A percentile compares a stretch with the other conserved stretches of the same genome.
phyloP scores from a whole-genome alignment of 2,888 invertebrate genomes.

The Tiliacea citrago region DNA sequence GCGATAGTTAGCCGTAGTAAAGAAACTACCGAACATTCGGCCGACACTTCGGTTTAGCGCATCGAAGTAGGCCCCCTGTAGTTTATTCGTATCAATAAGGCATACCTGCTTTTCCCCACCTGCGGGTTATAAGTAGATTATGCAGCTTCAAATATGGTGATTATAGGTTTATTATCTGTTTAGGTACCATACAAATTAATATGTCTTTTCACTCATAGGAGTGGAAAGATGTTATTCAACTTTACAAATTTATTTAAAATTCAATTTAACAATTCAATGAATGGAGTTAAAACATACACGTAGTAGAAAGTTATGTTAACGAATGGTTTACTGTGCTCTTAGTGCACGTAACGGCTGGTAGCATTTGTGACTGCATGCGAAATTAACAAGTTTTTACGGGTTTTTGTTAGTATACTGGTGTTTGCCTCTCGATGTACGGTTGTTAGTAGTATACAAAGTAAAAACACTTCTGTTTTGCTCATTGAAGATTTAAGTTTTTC shows the following conservation, averaged over 20 bases:
- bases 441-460: slow-evolving; percentile 10
- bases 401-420: slow-evolving; percentile 21
- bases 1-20: too few relatives aligned
- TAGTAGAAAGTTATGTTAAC: slow-evolving; percentile 49
- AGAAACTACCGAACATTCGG: too few relatives aligned
- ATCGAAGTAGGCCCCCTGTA: too few relatives aligned
- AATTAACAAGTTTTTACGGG: slow-evolving; percentile 60
- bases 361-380: slow-evolving; percentile 52
- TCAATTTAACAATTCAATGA: slow-evolving; percentile 17
- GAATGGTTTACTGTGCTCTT: slow-evolving; percentile 41
- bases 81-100: background rate
- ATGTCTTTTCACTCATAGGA: background rate
- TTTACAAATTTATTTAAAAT: slow-evolving; percentile 10
- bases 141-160: background rate
- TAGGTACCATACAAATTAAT: background rate
- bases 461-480: slow-evolving; percentile 11
- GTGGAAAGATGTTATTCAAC: background rate
- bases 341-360: slow-evolving; percentile 43
- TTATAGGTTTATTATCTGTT: too few relatives aligned
- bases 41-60: too few relatives aligned
- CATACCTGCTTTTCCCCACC: background rate
- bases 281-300: slow-evolving; percentile 23
- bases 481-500: background rate
- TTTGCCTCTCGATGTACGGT: slow-evolving; percentile 37
- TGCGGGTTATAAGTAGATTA: background rate